Evolutionary conservation across 2,797 vertebrate genomes (phyloP), one percentile per base, ranked within the genome.

Genomic region (Antennarius maculatus): DNA sequence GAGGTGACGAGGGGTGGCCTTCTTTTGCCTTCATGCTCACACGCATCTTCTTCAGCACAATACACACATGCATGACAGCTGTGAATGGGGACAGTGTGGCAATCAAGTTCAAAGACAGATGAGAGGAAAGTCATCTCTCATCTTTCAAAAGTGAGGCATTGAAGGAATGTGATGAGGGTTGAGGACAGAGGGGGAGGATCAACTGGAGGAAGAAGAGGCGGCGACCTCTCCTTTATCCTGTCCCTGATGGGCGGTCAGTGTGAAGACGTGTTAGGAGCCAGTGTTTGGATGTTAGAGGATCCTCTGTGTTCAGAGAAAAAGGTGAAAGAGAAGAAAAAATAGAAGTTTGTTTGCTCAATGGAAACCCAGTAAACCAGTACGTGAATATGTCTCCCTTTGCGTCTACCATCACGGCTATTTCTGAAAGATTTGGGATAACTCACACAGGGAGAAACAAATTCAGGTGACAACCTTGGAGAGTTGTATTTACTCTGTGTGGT

Each of bases 311-410:
- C 59, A 61, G 53, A 78, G 70, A 78, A 60, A 69, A 69, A 71
- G 48, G 69, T 58, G 46, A 77, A 68, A 82, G 66, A 80, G 42
- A 72, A 51, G 53, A 79, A 86, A 77, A 88, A 92, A 91, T 88
- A 92, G 86, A 88, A 64, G 55, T 7, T 31, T 91, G 80, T 93
- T 91, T 90, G 76, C 86, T 82, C 83, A 72, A 74, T 79, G 77
- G 79, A 78, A 88, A 91, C 67, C 67, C 81, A 60, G 71, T 59
- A 76, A 86, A 81, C 71, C 74, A 74, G 57, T 47, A 57, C 75
- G 68, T 77, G 68, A 76, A 74, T 79, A 29, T 28, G 29, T 71
- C 64, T 63, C 45, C 48, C 66, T 74, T 53, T 66, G 48, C 42
- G 3, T 50, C 54, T 49, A 52, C 49, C 58, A 59, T 65, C 23